Conservation (phyloP, 1,140 invertebrate species). For the Epicauta chinensis region DNA sequence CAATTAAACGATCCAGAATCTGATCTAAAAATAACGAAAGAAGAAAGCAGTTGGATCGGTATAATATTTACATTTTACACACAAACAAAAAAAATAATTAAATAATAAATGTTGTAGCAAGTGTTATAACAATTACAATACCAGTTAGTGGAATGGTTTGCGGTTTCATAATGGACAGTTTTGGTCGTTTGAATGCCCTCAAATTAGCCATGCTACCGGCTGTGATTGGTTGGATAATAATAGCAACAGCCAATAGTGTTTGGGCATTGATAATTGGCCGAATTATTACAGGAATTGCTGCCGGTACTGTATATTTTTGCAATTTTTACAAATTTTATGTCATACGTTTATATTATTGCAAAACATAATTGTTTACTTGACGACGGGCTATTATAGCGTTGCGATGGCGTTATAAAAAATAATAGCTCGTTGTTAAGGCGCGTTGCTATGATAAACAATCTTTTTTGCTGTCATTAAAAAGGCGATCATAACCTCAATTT, state of each 20-base stretch:
- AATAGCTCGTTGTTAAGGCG: too few relatives aligned
- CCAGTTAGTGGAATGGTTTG: conserved; percentile 48
- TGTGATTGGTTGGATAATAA: conserved; percentile 52
- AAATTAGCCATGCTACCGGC: conserved; percentile 52
- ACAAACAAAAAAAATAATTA: background rate
- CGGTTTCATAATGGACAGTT: conserved; percentile 51
- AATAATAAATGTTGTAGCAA: conserved; percentile 40
- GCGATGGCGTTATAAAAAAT: too few relatives aligned
- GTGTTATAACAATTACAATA: conserved; percentile 46
- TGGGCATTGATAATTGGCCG: conserved; percentile 50
- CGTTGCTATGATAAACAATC: too few relatives aligned
- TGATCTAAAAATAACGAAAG: conserved; percentile 40
- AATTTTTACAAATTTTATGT: too few relatives aligned
- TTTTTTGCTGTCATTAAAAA: too few relatives aligned
- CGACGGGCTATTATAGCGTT: too few relatives aligned
- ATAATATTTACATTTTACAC: conserved; percentile 40
- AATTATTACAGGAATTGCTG: conserved; percentile 52
- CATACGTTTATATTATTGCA: too few relatives aligned
- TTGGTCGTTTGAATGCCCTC: conserved; percentile 54
- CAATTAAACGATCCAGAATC: conserved; percentile 41
- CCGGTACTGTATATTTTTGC: conserved; percentile 25
- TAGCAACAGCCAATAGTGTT: conserved; percentile 45
- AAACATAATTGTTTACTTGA: too few relatives aligned
- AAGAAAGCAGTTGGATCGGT: conserved; percentile 47
- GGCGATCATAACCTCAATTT: too few relatives aligned